These are phyloP conservation scores for Eurytoma adleriae DNA, from an alignment of 2,888 invertebrate species.

Conservation along the genomic window DNA sequence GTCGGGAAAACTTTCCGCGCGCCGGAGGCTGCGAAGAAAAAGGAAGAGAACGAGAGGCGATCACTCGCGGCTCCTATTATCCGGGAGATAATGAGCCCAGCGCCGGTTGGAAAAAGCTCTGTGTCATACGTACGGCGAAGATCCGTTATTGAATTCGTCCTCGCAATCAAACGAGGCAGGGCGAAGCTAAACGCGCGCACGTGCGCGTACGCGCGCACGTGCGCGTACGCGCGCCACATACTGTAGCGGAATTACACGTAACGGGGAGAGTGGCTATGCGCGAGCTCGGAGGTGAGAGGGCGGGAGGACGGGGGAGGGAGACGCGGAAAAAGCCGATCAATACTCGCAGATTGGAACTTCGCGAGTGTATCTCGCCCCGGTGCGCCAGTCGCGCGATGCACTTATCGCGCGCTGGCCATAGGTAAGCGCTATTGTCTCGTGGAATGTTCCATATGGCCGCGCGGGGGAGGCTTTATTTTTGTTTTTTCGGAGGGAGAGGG, in stretches of 20 bases:
- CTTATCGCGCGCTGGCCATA: no score
- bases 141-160: not conserved
- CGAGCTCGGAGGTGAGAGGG: not conserved
- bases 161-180: not conserved
- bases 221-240: not conserved
- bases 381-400: no score
- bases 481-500: constrained; percentile 5
- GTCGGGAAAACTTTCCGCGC: not conserved
- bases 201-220: no score
- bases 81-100: constrained; percentile 9
- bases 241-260: constrained; percentile 26
- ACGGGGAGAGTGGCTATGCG: constrained; percentile 5
- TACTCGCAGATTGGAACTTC: constrained; percentile 45
- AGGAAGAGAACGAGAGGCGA: not conserved
- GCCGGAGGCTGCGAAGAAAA: not conserved
- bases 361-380: constrained; percentile 14
- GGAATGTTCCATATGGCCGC: no score
- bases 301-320: no score
- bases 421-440: no score
- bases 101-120: not conserved
- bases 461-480: constrained; percentile 4
- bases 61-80: not conserved
- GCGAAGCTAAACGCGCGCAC: not conserved
- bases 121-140: not conserved
- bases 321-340: constrained; percentile 36